phyloP scores from a whole-genome alignment of 1,140 invertebrate genomes.

The Eupristina koningsbergeri region DNA sequence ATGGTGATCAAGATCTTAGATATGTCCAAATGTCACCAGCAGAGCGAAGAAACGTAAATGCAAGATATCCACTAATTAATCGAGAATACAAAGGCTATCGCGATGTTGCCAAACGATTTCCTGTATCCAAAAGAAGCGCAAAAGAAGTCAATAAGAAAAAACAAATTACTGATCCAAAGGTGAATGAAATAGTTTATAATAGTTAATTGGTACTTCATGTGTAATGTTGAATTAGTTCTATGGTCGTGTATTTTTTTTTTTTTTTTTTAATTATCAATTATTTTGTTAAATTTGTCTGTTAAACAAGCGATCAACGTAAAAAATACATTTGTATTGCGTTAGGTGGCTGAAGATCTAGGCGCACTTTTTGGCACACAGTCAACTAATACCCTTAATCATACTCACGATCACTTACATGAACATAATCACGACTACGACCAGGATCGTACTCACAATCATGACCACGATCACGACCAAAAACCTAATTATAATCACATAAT shows the following conservation, averaged over 20 bases:
- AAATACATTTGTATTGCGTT: neutral
- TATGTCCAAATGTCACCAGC: slow-evolving; percentile 9
- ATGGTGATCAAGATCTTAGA: slow-evolving; percentile 13
- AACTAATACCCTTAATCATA: slow-evolving; percentile 56
- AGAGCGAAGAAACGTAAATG: slow-evolving; percentile 64
- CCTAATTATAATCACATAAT: slow-evolving; percentile 51
- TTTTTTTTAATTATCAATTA: too few species aligned
- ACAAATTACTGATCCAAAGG: slow-evolving; percentile 67
- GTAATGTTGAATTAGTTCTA: too few species aligned
- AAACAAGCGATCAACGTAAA: neutral
- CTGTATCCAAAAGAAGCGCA: slow-evolving; percentile 66
- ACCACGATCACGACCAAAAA: slow-evolving; percentile 53
- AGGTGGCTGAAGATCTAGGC: slow-evolving; percentile 68
- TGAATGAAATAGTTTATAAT: slow-evolving; percentile 45
- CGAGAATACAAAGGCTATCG: slow-evolving; percentile 59
- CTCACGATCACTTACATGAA: slow-evolving; percentile 56
- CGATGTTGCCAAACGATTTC: slow-evolving; percentile 64
- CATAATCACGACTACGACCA: slow-evolving; percentile 61
- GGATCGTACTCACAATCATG: slow-evolving; percentile 53
- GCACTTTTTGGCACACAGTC: slow-evolving; percentile 63
- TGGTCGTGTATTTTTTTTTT: too few species aligned
- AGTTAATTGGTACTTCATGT: neutral
- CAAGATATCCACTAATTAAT: slow-evolving; percentile 60
- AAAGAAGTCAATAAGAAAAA: slow-evolving; percentile 58
- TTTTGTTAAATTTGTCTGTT: neutral